phyloP scores from a whole-genome alignment of 2,888 invertebrate species.

The Proisotoma minuta region DNA sequence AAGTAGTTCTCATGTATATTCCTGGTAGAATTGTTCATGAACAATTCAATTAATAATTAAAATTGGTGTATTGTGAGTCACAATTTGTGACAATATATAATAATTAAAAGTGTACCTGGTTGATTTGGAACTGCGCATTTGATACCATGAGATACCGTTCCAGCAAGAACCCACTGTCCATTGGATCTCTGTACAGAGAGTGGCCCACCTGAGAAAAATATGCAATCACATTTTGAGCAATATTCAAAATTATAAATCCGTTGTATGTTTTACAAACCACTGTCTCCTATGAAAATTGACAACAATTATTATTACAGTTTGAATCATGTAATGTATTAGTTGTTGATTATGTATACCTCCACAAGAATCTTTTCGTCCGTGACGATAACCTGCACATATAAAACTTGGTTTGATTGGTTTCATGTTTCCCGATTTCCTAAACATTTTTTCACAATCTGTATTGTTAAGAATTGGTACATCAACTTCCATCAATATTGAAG shows the following conservation, averaged over 20 bases:
- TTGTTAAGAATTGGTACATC: conserved; percentile 86
- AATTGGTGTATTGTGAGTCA: too few species aligned
- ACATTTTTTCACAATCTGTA: conserved; percentile 87
- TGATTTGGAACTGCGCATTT: conserved; percentile 62
- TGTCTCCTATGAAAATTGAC: conserved; percentile 7
- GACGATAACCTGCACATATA: conserved; percentile 86
- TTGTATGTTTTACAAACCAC: conserved; percentile 4
- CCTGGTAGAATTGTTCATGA: conserved; percentile 69
- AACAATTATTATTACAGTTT: not conserved
- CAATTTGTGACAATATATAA: not conserved
- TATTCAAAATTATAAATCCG: not conserved
- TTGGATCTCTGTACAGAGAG: conserved; percentile 75
- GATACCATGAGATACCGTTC: conserved; percentile 80
- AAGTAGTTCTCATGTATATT: conserved; percentile 87
- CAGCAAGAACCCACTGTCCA: conserved; percentile 80
- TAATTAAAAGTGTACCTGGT: conserved; percentile 10
- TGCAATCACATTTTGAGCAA: not conserved
- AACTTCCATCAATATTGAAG: conserved; percentile 82
- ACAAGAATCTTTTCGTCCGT: conserved; percentile 85
- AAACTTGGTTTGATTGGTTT: conserved; percentile 81
- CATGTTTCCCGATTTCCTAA: conserved; percentile 78
- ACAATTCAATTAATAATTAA: too few species aligned
- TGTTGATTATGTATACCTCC: conserved; percentile 61
- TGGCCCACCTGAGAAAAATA: conserved; percentile 63
- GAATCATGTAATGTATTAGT: not conserved